Evolutionary conservation across 2,113 vertebrate species (phyloP).

Genomic region (Tetrao urogallus): DNA sequence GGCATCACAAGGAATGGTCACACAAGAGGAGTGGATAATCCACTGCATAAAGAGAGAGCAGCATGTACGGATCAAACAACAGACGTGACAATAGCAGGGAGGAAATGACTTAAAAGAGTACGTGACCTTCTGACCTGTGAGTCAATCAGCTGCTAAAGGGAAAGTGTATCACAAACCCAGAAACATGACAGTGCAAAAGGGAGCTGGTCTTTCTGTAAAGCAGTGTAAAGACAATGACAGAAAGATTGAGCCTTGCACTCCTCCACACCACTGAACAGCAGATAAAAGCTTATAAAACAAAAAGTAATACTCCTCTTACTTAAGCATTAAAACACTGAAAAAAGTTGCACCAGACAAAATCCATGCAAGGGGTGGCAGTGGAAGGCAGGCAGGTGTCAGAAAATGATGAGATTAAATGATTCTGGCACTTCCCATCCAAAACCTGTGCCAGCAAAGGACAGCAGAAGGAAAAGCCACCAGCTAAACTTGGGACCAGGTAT

Average conservation of each 20-base stretch:
- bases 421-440: neutral
- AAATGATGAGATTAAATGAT: neutral
- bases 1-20: neutral
- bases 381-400: neutral
- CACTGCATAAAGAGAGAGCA: neutral
- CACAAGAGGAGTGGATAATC: neutral
- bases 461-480: constrained; percentile 2
- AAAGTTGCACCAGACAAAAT: neutral
- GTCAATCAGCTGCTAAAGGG: neutral
- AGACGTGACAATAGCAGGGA: neutral
- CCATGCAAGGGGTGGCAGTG: neutral
- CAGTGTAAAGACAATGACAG: neutral
- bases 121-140: neutral
- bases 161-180: neutral
- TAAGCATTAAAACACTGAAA: neutral
- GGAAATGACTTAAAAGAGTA: neutral
- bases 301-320: neutral
- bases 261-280: neutral
- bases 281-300: neutral
- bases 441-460: neutral
- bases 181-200: neutral
- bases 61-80: neutral
- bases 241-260: neutral
- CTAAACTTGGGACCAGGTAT: constrained; percentile 25
- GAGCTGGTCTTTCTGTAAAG: neutral